These are phyloP conservation scores for Troides oblongomaculatus DNA, from an alignment of 2,888 invertebrate species.

Conservation along the genomic window DNA sequence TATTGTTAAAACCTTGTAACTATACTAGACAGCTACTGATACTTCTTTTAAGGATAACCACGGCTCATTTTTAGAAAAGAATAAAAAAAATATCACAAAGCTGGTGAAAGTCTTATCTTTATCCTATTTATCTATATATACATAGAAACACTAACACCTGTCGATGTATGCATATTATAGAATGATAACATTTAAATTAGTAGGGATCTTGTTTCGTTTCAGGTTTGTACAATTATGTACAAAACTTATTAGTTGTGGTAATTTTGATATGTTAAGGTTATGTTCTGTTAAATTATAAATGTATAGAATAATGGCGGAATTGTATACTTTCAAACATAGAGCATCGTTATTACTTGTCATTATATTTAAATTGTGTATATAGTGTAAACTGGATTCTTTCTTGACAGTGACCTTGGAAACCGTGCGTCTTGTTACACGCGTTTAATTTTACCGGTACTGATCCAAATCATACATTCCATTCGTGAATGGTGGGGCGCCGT, in stretches of 20 bases:
- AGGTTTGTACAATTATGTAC: neutral
- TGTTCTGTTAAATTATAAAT: too few species aligned
- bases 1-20: too few species aligned
- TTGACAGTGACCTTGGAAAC: constrained; percentile 62
- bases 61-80: too few species aligned
- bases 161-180: neutral
- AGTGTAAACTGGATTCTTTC: constrained; percentile 30
- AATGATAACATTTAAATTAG: neutral
- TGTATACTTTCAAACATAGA: too few species aligned
- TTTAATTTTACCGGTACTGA: constrained; percentile 77
- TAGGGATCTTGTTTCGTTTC: too few species aligned
- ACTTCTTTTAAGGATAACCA: too few species aligned
- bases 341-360: too few species aligned
- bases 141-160: neutral
- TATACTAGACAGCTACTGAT: too few species aligned
- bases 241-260: neutral
- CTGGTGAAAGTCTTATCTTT: neutral
- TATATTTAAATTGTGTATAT: neutral
- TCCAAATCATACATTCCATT: constrained; percentile 71
- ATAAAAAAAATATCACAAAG: too few species aligned
- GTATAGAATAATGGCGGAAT: too few species aligned
- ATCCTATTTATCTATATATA: too few species aligned
- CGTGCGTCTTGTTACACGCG: constrained; percentile 63
- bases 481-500: constrained; percentile 70
- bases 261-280: too few species aligned